A percentile compares a stretch with the other conserved stretches of the same genome.
phyloP scores from a whole-genome alignment of 2,888 invertebrate genomes.

The Syritta pipiens region DNA sequence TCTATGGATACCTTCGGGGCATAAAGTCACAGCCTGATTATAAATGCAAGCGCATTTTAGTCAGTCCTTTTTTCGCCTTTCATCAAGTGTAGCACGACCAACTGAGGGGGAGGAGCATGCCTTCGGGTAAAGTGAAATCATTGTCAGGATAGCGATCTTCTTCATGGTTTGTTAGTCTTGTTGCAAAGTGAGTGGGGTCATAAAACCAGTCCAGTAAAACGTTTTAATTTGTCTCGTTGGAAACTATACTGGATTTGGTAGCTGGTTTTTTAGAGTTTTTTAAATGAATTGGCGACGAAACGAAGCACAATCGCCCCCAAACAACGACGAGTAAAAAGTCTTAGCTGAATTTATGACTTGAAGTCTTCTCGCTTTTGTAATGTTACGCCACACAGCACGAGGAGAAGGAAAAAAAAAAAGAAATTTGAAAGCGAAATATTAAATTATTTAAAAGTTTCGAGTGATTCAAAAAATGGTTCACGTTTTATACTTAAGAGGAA shows the following conservation, averaged over 20 bases:
- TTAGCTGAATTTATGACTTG: conserved; percentile 45
- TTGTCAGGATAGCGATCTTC: conserved; percentile 51
- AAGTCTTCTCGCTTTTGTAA: conserved; percentile 41
- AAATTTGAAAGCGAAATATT: too few relatives aligned
- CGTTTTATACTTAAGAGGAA: conserved; percentile 14
- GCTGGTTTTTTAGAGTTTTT: conserved; percentile 52
- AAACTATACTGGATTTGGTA: conserved; percentile 5
- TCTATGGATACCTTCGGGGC: conserved; percentile 61
- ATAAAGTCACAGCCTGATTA: conserved; percentile 66
- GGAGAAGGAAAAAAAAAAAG: background rate
- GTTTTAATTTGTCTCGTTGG: conserved; percentile 65
- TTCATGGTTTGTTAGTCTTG: conserved; percentile 60
- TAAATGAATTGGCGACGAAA: conserved; percentile 33
- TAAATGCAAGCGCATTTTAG: conserved; percentile 64
- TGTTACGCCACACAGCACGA: background rate
- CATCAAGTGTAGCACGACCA: background rate
- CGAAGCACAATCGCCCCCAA: conserved; percentile 4
- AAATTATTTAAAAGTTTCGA: conserved; percentile 45
- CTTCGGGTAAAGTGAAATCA: conserved; percentile 43
- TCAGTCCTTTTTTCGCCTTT: conserved; percentile 31
- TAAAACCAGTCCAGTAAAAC: conserved; percentile 60
- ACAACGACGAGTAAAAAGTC: background rate
- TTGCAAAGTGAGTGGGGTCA: conserved; percentile 37
- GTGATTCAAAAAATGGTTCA: conserved; percentile 10
- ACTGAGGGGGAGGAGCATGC: background rate